phyloP scores from a whole-genome alignment of 2,888 invertebrate genomes.

The Myathropa florea region DNA sequence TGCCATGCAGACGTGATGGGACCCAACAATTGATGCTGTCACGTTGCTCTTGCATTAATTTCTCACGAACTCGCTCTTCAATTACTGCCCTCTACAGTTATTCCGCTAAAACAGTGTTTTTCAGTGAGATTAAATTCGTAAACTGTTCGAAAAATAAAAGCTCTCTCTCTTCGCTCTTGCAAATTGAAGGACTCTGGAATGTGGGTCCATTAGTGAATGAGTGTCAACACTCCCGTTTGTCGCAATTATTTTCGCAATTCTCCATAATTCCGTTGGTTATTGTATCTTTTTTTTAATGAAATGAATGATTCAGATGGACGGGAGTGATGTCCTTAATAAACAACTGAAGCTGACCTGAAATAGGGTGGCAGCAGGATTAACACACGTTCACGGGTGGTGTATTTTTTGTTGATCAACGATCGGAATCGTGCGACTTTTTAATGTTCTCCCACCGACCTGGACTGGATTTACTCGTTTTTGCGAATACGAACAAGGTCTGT shows the following conservation, averaged over 20 bases:
- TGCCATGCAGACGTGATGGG: slow-evolving; percentile 30
- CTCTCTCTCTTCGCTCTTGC: background rate
- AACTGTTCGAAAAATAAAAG: background rate
- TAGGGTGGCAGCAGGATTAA: background rate
- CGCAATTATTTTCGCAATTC: background rate
- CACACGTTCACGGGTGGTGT: background rate
- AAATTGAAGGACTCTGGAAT: background rate
- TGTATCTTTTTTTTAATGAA: background rate
- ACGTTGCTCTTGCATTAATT: slow-evolving; percentile 34
- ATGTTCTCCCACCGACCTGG: background rate
- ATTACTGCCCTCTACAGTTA: background rate
- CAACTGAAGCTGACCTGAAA: background rate
- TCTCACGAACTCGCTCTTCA: background rate
- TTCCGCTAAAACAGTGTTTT: background rate
- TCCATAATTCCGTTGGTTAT: background rate
- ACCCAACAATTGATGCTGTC: slow-evolving; percentile 4
- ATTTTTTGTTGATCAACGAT: background rate
- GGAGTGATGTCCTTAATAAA: background rate
- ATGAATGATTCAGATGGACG: background rate
- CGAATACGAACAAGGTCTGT: background rate
- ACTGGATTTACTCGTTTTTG: background rate
- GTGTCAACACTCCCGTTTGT: background rate
- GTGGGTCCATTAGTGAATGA: background rate
- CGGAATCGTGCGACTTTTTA: background rate
- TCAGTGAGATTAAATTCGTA: slow-evolving; percentile 6